Evolutionary conservation across 2,888 invertebrate genomes (phyloP), one percentile per base, ranked within the genome.

Genomic region (Eupsilia transversa): DNA sequence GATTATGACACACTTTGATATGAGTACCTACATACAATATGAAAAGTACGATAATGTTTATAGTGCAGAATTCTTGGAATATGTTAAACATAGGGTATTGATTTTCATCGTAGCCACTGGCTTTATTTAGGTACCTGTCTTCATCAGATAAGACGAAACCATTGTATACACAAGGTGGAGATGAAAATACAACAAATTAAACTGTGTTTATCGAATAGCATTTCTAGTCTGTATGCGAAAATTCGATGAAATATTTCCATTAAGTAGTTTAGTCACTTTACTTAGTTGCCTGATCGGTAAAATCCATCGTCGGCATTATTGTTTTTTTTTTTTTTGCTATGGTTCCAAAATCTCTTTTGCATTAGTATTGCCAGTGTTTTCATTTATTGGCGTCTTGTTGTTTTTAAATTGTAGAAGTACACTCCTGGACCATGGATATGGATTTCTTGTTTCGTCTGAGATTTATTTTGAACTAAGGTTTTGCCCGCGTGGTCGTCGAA

Each of bases 1-100:
- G 35, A 41, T 75, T 67, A 54, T 46, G 60, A 38, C 60, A 66
- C 52, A 75, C 75, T 75, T 66, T 75, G 23, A 35, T 61, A 23
- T 56, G 23, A 71, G 54, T 38, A n/a, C n/a, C n/a, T 35, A 60
- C 10, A 49, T 14, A 46, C 23, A 7, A 23, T 73, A 33, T n/a
- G 41, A n/a, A 60, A 54, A 38, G 3, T 9, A 70, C 17, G 5
- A 46, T 54, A 17, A 52, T 52, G 60, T 61, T 52, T 23, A 43
- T 17, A 61, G 10, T n/a, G 12, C 9, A 74, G 23, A 43, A 46
- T 30, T 35, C 61, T 73, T 20, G n/a, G 35, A 72, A 72, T 56
- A 43, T 30, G n/a, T 72, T 35, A 27, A 60, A 59, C 17, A 52
- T n/a, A 5, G 27, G 54, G n/a, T 5, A 73, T 54, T 52, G 27